Evolutionary conservation across 2,113 vertebrate genomes (phyloP).

Genomic region (Plecturocebus donacophilus): DNA sequence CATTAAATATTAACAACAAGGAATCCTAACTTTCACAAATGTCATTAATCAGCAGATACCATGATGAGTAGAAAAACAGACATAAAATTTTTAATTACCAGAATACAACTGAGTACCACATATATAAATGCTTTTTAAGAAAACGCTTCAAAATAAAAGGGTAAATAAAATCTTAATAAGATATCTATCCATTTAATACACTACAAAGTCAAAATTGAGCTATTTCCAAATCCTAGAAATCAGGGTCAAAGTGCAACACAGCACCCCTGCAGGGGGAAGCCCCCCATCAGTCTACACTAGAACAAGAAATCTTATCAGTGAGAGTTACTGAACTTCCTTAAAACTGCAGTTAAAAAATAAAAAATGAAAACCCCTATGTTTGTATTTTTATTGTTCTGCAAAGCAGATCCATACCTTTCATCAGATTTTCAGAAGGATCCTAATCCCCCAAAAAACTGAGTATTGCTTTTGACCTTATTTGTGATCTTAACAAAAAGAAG

Average conservation of each 20-base stretch:
- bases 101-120: not conserved
- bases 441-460: not conserved
- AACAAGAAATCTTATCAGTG: not conserved
- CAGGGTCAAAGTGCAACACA: not conserved
- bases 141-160: not conserved
- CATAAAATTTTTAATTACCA: conserved; percentile 28
- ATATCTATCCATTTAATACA: not conserved
- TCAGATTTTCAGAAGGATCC: not conserved
- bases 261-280: not conserved
- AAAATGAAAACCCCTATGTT: not conserved
- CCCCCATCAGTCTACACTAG: not conserved
- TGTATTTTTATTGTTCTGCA: not conserved
- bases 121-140: not conserved
- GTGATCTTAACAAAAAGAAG: not conserved
- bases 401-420: not conserved
- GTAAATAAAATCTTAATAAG: conserved; percentile 5
- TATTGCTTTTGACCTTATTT: not conserved
- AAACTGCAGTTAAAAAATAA: not conserved
- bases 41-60: not conserved
- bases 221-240: not conserved
- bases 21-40: conserved; percentile 50
- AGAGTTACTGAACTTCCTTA: not conserved
- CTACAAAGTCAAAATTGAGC: not conserved
- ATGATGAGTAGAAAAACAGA: conserved; percentile 1
- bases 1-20: conserved; percentile 56